phyloP scores from a whole-genome alignment of 37 sponge, comb jelly and placozoan species.

The Dysidea cf. avara region DNA sequence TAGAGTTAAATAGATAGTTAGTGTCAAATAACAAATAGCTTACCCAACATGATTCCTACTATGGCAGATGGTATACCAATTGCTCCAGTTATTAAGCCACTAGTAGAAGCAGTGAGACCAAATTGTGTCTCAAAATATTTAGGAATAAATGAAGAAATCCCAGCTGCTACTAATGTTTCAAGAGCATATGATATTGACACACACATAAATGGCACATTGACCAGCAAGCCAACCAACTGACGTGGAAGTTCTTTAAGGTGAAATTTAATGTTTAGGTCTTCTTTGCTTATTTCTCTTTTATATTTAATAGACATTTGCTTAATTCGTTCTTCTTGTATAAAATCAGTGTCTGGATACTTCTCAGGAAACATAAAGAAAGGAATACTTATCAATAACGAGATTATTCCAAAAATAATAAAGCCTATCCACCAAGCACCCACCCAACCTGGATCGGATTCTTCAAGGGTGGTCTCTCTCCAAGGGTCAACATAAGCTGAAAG shows the following conservation, averaged over 20 bases:
- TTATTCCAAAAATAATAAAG: slow-evolving; percentile 44
- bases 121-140: slow-evolving; percentile 52
- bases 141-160: slow-evolving; percentile 35
- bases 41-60: too few relatives aligned
- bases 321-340: too few relatives aligned
- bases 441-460: slow-evolving; percentile 62
- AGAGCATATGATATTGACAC: slow-evolving; percentile 33
- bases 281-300: background rate
- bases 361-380: slow-evolving; percentile 63
- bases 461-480: too few relatives aligned
- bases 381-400: slow-evolving; percentile 5
- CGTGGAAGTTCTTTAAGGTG: too few relatives aligned
- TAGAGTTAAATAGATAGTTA: too few relatives aligned
- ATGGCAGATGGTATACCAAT: background rate
- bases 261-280: too few relatives aligned
- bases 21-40: too few relatives aligned
- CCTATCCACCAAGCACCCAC: slow-evolving; percentile 95
- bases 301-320: too few relatives aligned
- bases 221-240: background rate
- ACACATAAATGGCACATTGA: slow-evolving; percentile 54
- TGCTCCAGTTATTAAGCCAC: slow-evolving; percentile 10
- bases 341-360: too few relatives aligned
- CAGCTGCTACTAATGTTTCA: slow-evolving; percentile 36
- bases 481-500: too few relatives aligned
- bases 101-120: slow-evolving; percentile 9